Evolutionary conservation across 1,140 invertebrate species (phyloP), one percentile per base, ranked within the genome.

Genomic region (Latrodectus geometricus): DNA sequence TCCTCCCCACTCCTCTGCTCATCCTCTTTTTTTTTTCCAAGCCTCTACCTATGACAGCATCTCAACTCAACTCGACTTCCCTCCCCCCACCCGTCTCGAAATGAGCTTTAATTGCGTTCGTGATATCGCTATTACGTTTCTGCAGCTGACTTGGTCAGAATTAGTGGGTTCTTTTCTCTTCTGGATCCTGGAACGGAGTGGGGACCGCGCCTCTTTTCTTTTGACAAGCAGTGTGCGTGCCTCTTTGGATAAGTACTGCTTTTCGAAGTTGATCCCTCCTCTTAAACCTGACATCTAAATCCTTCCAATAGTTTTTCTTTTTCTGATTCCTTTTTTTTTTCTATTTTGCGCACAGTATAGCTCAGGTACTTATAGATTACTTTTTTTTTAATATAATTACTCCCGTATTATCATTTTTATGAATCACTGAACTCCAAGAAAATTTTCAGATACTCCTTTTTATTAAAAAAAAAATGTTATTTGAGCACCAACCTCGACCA

Each of bases 41-140:
- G 9, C 11, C 15, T 78, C 76, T 78, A 50, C 14, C 9, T 80
- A 61, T 80, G 78, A 80, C 78, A 70, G 20, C 78, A 73, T 14
- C 74, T 56, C 52, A 54, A n/a, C 23, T 48, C 35, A 14, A 11
- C 70, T 50, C 35, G 4, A 50, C 2, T 15, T 9, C 72, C 74
- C 50, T 17, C 78, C 17, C 9, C 12, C 17, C 4, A 8, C 12
- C 15, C 9, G 50, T 70, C 48, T 80, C n/a, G 56, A 80, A 80
- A 80, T 80, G 78, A 70, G 78, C 78, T 80, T 80, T 80, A 80
- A 80, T 80, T 80, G 78, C 78, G 66, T 70, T 70, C 78, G 78
- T 80, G 78, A 80, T 70, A 80, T 35, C 78, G 48, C 78, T 80
- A 80, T 70, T 80, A 68, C 78, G 21, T 80, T 61, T 80, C 68